Evolutionary conservation across 2,888 invertebrate genomes (phyloP).

Genomic region (Hylaea fasciaria): DNA sequence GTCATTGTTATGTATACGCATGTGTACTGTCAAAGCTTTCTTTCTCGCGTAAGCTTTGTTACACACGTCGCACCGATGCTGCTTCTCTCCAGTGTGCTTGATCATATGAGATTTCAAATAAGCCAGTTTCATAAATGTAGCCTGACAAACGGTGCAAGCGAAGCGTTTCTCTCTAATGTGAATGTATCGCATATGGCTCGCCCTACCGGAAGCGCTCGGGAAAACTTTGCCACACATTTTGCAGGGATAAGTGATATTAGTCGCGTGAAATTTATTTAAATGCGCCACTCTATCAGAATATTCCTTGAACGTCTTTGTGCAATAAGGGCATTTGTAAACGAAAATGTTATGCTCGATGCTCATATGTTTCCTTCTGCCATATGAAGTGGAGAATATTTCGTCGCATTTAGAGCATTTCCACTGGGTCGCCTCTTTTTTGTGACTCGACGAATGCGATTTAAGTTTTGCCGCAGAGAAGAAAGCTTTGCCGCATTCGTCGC

Average conservation of each 20-base stretch:
- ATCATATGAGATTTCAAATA: conserved; percentile 19
- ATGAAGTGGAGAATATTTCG: conserved; percentile 34
- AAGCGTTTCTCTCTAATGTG: conserved; percentile 61
- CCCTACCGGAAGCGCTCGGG: conserved; percentile 64
- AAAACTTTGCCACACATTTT: conserved; percentile 71
- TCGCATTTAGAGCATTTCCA: conserved; percentile 51
- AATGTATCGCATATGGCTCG: conserved; percentile 67
- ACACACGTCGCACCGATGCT: conserved; percentile 17
- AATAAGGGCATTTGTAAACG: conserved; percentile 59
- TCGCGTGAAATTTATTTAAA: conserved; percentile 61
- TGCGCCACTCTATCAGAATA: conserved; percentile 64
- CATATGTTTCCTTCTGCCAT: conserved; percentile 8
- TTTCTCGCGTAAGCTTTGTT: conserved; percentile 56
- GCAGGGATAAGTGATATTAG: conserved; percentile 68
- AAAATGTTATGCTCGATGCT: conserved; percentile 2
- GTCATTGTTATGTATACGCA: conserved; percentile 32
- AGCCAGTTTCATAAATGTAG: too few relatives aligned
- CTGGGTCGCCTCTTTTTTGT: neutral
- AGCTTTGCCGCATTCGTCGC: conserved; percentile 50
- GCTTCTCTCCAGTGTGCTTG: conserved; percentile 16
- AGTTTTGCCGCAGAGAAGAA: conserved; percentile 22
- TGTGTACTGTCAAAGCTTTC: conserved; percentile 50
- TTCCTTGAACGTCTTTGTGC: conserved; percentile 63
- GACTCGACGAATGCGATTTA: neutral
- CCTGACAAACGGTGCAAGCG: conserved; percentile 14